Evolutionary conservation across 2,888 invertebrate species (phyloP).

Genomic region (Spilosoma lubricipeda): DNA sequence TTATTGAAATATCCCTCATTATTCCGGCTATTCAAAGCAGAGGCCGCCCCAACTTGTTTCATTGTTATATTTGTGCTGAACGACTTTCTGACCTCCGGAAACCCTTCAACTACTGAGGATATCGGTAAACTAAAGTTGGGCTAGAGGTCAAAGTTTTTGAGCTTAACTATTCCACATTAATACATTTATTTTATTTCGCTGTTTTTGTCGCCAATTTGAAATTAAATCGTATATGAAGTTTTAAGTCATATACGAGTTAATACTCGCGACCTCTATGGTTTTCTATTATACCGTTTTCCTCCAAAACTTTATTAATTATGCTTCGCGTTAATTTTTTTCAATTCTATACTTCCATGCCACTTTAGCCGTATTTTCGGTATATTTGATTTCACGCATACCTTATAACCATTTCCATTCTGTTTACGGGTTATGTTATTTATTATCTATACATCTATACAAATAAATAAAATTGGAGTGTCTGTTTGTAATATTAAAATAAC

Average conservation of each 20-base stretch:
- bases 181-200: background rate
- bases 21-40: slow-evolving; percentile 4
- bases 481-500: too few relatives aligned
- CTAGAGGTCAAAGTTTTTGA: slow-evolving; percentile 4
- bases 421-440: too few relatives aligned
- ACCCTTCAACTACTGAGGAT: slow-evolving; percentile 20
- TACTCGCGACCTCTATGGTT: background rate
- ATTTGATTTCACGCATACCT: too few relatives aligned
- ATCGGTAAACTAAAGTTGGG: slow-evolving; percentile 22
- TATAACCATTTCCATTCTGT: too few relatives aligned
- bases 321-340: too few relatives aligned
- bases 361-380: background rate
- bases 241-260: background rate
- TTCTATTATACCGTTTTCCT: background rate
- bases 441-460: too few relatives aligned
- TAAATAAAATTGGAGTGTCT: too few relatives aligned
- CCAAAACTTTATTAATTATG: background rate
- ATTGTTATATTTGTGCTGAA: slow-evolving; percentile 17
- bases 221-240: too few relatives aligned
- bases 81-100: slow-evolving; percentile 20
- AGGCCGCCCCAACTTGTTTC: slow-evolving; percentile 11
- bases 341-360: background rate
- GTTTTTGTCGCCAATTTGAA: background rate
- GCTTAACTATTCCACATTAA: background rate
- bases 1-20: slow-evolving; percentile 11